phyloP scores from a whole-genome alignment of 2,888 invertebrate genomes.

The Chymomyza fuscimana region DNA sequence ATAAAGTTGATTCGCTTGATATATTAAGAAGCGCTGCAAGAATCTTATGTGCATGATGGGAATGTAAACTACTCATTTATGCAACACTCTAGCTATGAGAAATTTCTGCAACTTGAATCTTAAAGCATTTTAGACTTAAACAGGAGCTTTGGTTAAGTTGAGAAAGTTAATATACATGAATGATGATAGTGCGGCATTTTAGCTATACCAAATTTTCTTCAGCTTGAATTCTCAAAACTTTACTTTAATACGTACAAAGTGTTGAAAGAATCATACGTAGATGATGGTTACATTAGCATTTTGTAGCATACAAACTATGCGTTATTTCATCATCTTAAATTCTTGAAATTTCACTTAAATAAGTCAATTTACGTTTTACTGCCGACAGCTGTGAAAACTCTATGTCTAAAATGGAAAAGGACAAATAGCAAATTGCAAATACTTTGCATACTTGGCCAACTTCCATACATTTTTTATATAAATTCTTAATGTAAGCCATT shows the following conservation, averaged over 20 bases:
- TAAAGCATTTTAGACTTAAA: no score
- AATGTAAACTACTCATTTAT: conserved; percentile 20
- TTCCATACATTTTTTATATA: background rate
- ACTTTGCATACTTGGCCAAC: conserved; percentile 1
- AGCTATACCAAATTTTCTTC: no score
- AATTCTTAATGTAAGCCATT: background rate
- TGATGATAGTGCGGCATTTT: no score
- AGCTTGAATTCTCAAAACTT: no score
- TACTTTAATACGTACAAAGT: no score
- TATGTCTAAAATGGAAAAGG: background rate
- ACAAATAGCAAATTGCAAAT: background rate
- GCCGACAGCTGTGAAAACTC: background rate
- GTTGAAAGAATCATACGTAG: no score
- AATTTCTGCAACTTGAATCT: no score
- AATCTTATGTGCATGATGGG: conserved; percentile 29
- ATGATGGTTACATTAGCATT: no score
- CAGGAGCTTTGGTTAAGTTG: no score
- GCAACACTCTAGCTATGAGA: background rate
- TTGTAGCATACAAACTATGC: conserved; percentile 18
- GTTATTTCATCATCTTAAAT: conserved; percentile 11
- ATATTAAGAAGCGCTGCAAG: conserved; percentile 12
- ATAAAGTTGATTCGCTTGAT: conserved; percentile 38
- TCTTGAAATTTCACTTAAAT: conserved; percentile 23
- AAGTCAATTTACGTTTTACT: conserved; percentile 31
- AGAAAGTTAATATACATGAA: no score